Conservation (phyloP, 92 coral and sea anemone species). For the Micromussa lordhowensis region DNA sequence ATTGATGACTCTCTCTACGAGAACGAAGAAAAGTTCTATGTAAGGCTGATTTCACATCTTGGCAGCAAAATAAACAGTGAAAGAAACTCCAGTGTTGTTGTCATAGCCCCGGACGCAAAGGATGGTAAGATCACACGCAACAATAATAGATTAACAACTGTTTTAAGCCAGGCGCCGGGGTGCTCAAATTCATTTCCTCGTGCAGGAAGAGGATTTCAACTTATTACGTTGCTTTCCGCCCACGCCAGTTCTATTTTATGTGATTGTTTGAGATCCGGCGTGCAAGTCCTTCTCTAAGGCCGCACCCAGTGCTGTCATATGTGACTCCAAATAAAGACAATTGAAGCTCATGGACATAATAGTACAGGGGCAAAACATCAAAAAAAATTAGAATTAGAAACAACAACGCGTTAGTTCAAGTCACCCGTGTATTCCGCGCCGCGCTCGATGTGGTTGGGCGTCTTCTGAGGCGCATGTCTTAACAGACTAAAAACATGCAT, state of each 20-base stretch:
- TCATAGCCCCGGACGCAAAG: conserved; percentile 78
- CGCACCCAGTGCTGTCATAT: not conserved
- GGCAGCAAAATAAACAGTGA: conserved; percentile 77
- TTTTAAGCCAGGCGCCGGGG: not conserved
- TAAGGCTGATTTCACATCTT: conserved; percentile 66
- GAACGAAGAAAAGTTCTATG: conserved; percentile 83
- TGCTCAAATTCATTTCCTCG: not conserved
- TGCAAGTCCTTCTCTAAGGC: not conserved
- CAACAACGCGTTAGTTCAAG: not conserved
- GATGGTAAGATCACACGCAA: conserved; percentile 77
- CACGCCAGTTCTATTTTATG: not conserved
- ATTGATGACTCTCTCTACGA: conserved; percentile 97
- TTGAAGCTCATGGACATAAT: not conserved
- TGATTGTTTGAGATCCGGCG: not conserved
- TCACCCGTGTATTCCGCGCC: not conserved
- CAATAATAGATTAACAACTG: not conserved
- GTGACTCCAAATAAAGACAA: not conserved
- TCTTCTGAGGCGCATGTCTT: not conserved
- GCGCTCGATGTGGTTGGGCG: not conserved
- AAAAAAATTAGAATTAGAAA: not conserved
- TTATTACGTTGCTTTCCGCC: not conserved
- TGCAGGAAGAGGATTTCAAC: not conserved
- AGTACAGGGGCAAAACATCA: not conserved
- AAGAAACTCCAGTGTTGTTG: conserved; percentile 63
- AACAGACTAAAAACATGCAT: not conserved